These are phyloP conservation scores for Melanotaenia duboulayi DNA, from an alignment of 2,113 vertebrate genomes.

Conservation along the genomic window DNA sequence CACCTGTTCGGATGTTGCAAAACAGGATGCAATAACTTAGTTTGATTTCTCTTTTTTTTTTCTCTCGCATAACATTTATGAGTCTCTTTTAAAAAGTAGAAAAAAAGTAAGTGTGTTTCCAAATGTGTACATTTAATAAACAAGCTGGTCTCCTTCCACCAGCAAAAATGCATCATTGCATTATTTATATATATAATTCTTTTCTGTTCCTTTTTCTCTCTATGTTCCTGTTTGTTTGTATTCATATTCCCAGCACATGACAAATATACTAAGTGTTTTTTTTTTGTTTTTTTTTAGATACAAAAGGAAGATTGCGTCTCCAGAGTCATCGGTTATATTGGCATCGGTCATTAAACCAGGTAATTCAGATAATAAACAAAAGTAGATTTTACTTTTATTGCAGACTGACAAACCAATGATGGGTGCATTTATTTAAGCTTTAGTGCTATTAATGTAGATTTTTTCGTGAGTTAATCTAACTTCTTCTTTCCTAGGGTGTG, in stretches of 20 bases:
- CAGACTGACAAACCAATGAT: too few species aligned
- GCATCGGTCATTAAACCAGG: background rate
- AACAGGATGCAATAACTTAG: conserved; percentile 4
- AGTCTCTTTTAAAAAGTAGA: background rate
- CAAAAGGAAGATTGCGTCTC: background rate
- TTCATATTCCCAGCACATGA: too few species aligned
- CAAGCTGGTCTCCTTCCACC: background rate
- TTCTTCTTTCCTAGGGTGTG: too few species aligned
- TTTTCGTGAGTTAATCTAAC: too few species aligned
- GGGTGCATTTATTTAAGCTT: too few species aligned
- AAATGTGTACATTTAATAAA: conserved; percentile 3
- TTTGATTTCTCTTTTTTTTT: conserved; percentile 7
- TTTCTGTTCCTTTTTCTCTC: background rate
- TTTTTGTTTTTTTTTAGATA: conserved; percentile 7
- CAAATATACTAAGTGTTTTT: background rate
- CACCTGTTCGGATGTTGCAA: conserved; percentile 47
- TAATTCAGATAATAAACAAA: background rate
- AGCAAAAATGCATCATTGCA: background rate
- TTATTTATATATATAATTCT: background rate
- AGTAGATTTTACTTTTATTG: background rate
- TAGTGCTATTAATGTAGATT: too few species aligned
- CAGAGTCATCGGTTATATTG: background rate
- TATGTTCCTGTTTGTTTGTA: background rate
- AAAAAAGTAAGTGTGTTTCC: background rate
- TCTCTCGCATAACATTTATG: background rate